These are phyloP conservation scores for Hemicrepidius hirtus DNA, from an alignment of 2,888 invertebrate species.

Conservation along the genomic window DNA sequence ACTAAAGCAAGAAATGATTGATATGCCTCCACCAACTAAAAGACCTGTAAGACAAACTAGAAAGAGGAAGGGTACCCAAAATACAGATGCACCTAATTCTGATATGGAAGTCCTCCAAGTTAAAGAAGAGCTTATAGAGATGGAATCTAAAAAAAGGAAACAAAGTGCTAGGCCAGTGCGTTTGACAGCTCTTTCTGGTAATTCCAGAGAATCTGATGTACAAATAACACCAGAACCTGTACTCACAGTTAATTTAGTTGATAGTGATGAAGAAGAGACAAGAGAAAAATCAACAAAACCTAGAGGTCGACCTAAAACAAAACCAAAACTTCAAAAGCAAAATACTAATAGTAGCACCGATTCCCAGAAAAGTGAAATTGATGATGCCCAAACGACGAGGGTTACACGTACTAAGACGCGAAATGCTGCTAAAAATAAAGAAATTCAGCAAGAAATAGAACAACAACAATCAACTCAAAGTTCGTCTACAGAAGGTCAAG, in stretches of 20 bases:
- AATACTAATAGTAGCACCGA: conserved; percentile 5
- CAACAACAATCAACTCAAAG: conserved; percentile 15
- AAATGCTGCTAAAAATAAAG: conserved; percentile 32
- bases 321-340: conserved; percentile 34
- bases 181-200: not conserved
- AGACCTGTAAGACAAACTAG: not conserved
- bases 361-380: conserved; percentile 3
- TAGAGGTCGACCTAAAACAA: conserved; percentile 40
- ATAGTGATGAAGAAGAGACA: conserved; percentile 57
- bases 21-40: conserved; percentile 27
- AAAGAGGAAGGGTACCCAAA: not conserved
- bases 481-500: conserved; percentile 31
- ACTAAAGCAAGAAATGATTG: conserved; percentile 9
- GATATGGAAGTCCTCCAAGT: not conserved
- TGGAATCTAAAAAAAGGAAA: not conserved
- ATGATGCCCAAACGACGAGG: conserved; percentile 28
- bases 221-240: conserved; percentile 59
- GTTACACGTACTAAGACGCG: conserved; percentile 54
- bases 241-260: conserved; percentile 58
- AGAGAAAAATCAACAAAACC: conserved; percentile 44
- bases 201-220: conserved; percentile 60
- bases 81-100: not conserved
- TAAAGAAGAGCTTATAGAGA: not conserved
- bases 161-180: no score
- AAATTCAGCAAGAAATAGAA: conserved; percentile 21